Percentiles rank a stretch among this genome's conserved stretches.
Evolutionary conservation across 2,888 invertebrate genomes (phyloP).

Genomic region (Caenorhabditis sinica): DNA sequence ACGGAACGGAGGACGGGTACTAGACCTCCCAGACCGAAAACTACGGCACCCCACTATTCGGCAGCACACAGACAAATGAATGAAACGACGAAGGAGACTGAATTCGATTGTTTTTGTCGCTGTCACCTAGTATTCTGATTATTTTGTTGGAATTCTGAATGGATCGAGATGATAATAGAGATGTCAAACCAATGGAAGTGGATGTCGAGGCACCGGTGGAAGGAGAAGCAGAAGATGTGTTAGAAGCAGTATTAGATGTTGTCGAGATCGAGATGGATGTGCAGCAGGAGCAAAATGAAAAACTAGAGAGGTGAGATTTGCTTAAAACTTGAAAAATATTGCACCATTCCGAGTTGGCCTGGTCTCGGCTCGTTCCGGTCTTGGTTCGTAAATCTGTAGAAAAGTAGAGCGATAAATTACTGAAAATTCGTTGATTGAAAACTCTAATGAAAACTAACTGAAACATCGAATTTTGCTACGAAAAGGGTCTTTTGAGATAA

Average conservation of each 20-base stretch:
- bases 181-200: slow-evolving; percentile 13
- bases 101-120: not conserved
- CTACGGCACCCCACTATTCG: slow-evolving; percentile 25
- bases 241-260: not conserved
- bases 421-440: too few relatives aligned
- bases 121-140: not conserved
- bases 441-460: too few relatives aligned
- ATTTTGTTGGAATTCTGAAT: slow-evolving; percentile 4
- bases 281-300: too few relatives aligned
- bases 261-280: not conserved
- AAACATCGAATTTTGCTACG: too few relatives aligned
- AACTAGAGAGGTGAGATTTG: too few relatives aligned
- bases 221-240: not conserved
- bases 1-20: slow-evolving; percentile 24
- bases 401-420: too few relatives aligned
- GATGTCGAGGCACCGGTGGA: not conserved
- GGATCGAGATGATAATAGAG: not conserved
- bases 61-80: not conserved
- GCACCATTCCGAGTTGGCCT: too few relatives aligned
- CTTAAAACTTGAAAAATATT: too few relatives aligned
- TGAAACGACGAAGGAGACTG: not conserved
- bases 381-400: too few relatives aligned
- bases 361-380: too few relatives aligned
- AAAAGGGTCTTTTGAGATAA: too few relatives aligned
- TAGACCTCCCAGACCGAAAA: slow-evolving; percentile 54